Evolutionary conservation across 2,888 invertebrate species (phyloP).

Genomic region (Lomographa bimaculata): DNA sequence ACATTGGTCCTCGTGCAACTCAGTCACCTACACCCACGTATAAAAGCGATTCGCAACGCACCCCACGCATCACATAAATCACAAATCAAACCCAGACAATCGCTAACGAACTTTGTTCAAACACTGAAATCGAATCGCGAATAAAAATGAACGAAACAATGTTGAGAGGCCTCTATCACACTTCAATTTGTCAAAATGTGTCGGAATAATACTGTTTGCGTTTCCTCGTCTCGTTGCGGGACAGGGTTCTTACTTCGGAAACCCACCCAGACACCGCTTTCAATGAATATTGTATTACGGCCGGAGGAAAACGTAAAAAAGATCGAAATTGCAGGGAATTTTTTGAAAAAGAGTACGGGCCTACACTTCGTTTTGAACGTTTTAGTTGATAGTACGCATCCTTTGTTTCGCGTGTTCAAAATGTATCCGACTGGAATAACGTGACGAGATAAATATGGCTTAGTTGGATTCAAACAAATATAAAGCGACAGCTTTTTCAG

Average conservation of each 20-base stretch:
- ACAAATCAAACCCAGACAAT: constrained; percentile 71
- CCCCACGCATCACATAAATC: constrained; percentile 63
- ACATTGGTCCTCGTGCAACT: too few species aligned
- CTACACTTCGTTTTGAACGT: constrained; percentile 42
- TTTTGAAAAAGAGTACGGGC: constrained; percentile 38
- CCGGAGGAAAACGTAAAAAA: constrained; percentile 48
- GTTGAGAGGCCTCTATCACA: constrained; percentile 56
- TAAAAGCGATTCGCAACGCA: constrained; percentile 59
- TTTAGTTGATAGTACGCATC: constrained; percentile 44
- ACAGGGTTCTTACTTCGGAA: constrained; percentile 37
- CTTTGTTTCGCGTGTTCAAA: constrained; percentile 50
- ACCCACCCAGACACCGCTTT: constrained; percentile 52
- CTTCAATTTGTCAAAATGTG: constrained; percentile 72
- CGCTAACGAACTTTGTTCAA: constrained; percentile 76
- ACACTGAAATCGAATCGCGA: constrained; percentile 65
- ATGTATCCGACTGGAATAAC: constrained; percentile 51
- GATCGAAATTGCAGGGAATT: constrained; percentile 44
- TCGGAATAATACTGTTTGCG: constrained; percentile 57
- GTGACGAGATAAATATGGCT: constrained; percentile 52
- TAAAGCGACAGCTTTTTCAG: constrained; percentile 28
- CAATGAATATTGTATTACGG: constrained; percentile 61
- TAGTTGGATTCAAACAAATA: constrained; percentile 40
- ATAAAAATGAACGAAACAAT: constrained; percentile 70
- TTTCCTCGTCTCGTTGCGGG: constrained; percentile 42
- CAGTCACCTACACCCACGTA: constrained; percentile 51